These are phyloP conservation scores for Lithophane semibrunnea DNA, from an alignment of 2,888 invertebrate genomes.

Conservation along the genomic window DNA sequence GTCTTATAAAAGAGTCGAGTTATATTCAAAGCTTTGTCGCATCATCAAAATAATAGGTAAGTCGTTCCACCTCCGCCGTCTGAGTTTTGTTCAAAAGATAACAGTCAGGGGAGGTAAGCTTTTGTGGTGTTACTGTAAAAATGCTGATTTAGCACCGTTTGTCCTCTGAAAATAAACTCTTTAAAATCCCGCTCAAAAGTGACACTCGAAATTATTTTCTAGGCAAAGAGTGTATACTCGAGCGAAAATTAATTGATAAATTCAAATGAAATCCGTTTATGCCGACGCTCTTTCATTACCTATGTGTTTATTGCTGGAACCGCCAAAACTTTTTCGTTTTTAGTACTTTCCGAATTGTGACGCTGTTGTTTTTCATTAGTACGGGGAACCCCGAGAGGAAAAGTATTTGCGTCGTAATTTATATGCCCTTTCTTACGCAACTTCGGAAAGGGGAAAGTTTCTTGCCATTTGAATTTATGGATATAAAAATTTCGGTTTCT, in stretches of 20 bases:
- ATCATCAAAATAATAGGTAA: slow-evolving; percentile 83
- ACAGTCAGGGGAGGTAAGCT: slow-evolving; percentile 70
- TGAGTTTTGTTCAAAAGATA: slow-evolving; percentile 78
- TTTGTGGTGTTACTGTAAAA: slow-evolving; percentile 67
- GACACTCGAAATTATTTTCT: slow-evolving; percentile 16
- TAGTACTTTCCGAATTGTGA: slow-evolving; percentile 72
- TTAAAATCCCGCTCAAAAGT: slow-evolving; percentile 27
- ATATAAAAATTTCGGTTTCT: slow-evolving; percentile 70
- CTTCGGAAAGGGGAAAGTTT: slow-evolving; percentile 75
- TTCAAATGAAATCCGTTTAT: slow-evolving; percentile 47
- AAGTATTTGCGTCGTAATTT: slow-evolving; percentile 77
- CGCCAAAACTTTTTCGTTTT: slow-evolving; percentile 61
- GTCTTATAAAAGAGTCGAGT: slow-evolving; percentile 73
- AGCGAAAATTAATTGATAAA: slow-evolving; percentile 37
- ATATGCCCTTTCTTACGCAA: slow-evolving; percentile 76
- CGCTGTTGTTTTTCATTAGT: slow-evolving; percentile 81
- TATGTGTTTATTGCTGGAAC: slow-evolving; percentile 54
- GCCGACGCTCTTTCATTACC: slow-evolving; percentile 43
- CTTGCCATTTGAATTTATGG: slow-evolving; percentile 74
- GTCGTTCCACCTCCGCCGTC: slow-evolving; percentile 78
- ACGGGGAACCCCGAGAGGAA: slow-evolving; percentile 66
- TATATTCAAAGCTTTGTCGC: slow-evolving; percentile 81
- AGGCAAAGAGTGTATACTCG: not conserved
- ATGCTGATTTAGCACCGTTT: slow-evolving; percentile 67
- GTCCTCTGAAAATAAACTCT: slow-evolving; percentile 37